These are phyloP conservation scores for Bilobella aurantiaca DNA, from an alignment of 1,140 invertebrate genomes.

Conservation along the genomic window DNA sequence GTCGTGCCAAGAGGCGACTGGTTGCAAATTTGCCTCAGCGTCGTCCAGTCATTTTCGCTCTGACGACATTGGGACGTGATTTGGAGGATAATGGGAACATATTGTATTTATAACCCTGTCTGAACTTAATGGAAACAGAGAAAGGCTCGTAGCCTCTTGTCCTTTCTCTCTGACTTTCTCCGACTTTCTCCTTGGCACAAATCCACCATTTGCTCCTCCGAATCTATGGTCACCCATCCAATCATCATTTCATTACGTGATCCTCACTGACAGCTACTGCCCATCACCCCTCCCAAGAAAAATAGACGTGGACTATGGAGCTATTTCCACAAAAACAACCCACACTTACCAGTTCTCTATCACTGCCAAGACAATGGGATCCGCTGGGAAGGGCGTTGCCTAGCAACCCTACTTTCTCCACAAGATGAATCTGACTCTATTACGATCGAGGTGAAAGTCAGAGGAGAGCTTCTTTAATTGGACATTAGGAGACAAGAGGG, in stretches of 20 bases:
- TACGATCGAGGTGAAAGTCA: too few species aligned
- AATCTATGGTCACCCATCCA: not conserved
- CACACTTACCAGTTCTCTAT: not conserved
- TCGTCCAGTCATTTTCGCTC: too few species aligned
- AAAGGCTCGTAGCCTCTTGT: not conserved
- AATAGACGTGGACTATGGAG: not conserved
- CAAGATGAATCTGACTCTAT: too few species aligned
- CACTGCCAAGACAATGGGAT: not conserved
- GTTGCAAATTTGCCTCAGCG: too few species aligned
- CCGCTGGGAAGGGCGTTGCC: not conserved
- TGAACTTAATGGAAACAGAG: not conserved
- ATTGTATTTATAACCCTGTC: not conserved
- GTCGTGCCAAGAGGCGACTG: too few species aligned
- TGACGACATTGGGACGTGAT: too few species aligned
- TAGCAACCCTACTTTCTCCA: too few species aligned
- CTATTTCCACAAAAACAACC: not conserved
- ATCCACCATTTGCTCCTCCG: not conserved
- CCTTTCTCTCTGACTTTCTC: not conserved
- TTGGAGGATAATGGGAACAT: not conserved
- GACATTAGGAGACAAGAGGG: too few species aligned
- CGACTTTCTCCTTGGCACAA: too few species aligned
- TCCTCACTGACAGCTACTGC: not conserved
- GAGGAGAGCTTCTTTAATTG: too few species aligned
- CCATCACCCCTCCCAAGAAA: not conserved
- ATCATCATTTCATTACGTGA: slow-evolving; percentile 6